Evolutionary conservation across 2,797 vertebrate species (phyloP).

Genomic region (Gorsachius magnificus): DNA sequence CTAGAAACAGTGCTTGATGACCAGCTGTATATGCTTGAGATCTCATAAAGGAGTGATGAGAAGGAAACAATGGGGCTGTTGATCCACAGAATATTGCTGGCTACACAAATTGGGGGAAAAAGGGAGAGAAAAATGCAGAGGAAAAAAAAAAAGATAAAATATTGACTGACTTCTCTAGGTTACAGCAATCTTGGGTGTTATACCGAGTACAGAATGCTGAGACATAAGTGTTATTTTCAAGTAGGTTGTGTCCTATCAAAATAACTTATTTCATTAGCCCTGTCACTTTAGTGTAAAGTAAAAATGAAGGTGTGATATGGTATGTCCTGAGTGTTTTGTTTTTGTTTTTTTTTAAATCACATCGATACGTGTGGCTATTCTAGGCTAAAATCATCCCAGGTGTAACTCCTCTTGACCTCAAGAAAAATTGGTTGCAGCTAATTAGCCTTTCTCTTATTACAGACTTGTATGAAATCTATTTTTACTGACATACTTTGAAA

Average conservation of each 20-base stretch:
- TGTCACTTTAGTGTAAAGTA: neutral
- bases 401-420: constrained; percentile 35
- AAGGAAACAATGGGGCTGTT: neutral
- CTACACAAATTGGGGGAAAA: neutral
- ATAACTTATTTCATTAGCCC: neutral
- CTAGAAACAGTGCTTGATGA: neutral
- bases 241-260: neutral
- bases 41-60: neutral
- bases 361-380: neutral
- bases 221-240: neutral
- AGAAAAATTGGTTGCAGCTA: constrained; percentile 18
- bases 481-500: constrained; percentile 56
- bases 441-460: constrained; percentile 45
- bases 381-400: constrained; percentile 32
- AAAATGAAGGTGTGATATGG: neutral
- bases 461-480: constrained; percentile 26
- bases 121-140: neutral
- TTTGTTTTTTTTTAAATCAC: neutral
- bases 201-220: neutral
- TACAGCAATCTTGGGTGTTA: neutral
- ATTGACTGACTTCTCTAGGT: neutral
- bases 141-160: neutral
- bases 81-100: neutral
- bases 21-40: neutral
- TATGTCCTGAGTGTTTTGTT: neutral